Evolutionary conservation across 2,797 vertebrate species (phyloP), one percentile per base, ranked within the genome.

Genomic region (Garrulus glandarius): DNA sequence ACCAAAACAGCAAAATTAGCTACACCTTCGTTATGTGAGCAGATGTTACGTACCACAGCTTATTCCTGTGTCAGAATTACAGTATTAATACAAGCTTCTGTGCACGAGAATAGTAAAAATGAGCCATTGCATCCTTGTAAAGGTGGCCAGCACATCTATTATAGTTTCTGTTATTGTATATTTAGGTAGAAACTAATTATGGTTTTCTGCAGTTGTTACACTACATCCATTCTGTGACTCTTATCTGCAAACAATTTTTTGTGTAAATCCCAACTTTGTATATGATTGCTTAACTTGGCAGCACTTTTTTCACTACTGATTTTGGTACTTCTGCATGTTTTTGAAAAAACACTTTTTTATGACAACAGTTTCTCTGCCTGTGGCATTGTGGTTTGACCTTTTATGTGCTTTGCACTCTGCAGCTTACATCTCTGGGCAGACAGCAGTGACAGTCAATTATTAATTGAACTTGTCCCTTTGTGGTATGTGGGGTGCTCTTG

Each of bases 21-120:
- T 30, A 5, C 4, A 5, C 39, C 15, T 36, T 41, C 5, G 0
- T 67, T 50, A 6, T 6, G 8, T 13, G 53, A 52, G 30, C 27
- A 39, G 13, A 13, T 69, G 24, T 56, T 61, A 17, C 1, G 3
- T 34, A 36, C 7, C 8, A 0, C 24, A 26, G 17, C 15, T 84
- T 39, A 41, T 68, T 89, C 13, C 39, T 55, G 4, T 39, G 7
- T 76, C 19, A 34, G 18, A 17, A 4, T 30, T 83, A 6, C 22
- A 34, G 0, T 47, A 5, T 50, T 43, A 26, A 2, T 41, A 3
- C 5, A 32, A 70, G 29, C 3, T 7, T 64, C 20, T 44, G 4
- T 44, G 27, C 29, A 20, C 13, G 59, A 3, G 0, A 37, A n/a
- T 13, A 76, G 47, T 39, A 30, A 36, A 52, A 80, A n/a, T 9